Base-by-base conservation (phyloP, 2,113 vertebrate species). In the Pelvicachromis taeniatus region DNA sequence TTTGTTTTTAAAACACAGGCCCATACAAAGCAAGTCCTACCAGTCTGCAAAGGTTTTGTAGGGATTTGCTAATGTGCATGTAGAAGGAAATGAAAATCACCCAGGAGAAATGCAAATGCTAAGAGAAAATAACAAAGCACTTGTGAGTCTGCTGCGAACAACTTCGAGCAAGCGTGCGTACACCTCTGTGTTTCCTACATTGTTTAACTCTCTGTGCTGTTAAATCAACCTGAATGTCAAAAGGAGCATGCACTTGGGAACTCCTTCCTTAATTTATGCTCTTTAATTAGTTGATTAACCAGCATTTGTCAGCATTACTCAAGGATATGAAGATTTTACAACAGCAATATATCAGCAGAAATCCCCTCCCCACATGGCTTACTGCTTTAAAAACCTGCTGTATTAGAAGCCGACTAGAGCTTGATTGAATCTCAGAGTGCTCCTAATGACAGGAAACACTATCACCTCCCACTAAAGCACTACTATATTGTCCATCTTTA, bases 61-160 rank as follows among this genome's bases (percentile, higher is more conserved):
- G 23, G 59, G 56, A 38, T 7, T 7, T 33, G 54, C 54, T 73
- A 19, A 68, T 80, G 52, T 58, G 48, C 63, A 88, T 78, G 85
- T 61, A 68, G 80, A 90, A 35, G 42, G 5, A 17, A 26, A 91
- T 87, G 88, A 77, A 91, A 92, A 89, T 91, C 70, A 82, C 10
- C 6, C 0, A 2, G 61, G 88, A 63, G 5, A 84, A 59, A 94
- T 91, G 88, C 93, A 94, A 93, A 94, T 91, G 11, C 38, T n/a
- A 4, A 7, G 14, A 56, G 26, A 58, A 68, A 68, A 81, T 2
- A 78, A 61, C 68, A 87, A 88, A 83, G 4, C n/a, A 81, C 21
- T 23, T 61, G 38, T 21, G 23, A 78, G 31, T 31, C 40, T 77
- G 31, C 50, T 70, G 65, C 6, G 14, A 38, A 31, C 31, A 77